phyloP scores from a whole-genome alignment of 1,140 invertebrate species.

The Drosophila elegans region DNA sequence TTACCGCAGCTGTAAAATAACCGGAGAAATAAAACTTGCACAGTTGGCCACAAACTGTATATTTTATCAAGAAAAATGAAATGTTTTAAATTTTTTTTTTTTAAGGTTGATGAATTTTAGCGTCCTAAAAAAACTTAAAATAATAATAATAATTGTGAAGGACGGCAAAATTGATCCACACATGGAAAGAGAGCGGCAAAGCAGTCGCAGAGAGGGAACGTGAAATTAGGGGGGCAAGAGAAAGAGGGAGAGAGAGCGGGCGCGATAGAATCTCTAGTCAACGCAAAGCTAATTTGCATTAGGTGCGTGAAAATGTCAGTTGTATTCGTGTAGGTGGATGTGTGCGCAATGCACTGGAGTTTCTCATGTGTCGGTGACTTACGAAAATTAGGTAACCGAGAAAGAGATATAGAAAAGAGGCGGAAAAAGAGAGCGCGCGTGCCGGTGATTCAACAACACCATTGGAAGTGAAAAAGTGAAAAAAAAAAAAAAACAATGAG shows the following conservation, averaged over 20 bases:
- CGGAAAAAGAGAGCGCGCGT: background rate
- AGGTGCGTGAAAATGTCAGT: conserved; percentile 1
- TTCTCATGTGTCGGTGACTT: conserved; percentile 21
- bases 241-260: conserved; percentile 26
- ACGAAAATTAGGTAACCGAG: conserved; percentile 57
- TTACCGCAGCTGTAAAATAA: conserved; percentile 9
- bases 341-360: conserved; percentile 34
- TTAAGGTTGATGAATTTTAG: no score
- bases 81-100: no score
- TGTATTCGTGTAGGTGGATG: background rate
- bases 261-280: conserved; percentile 56
- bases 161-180: conserved; percentile 66
- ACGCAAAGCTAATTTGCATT: conserved; percentile 41
- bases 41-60: background rate
- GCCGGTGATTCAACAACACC: conserved; percentile 36
- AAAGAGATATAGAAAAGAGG: conserved; percentile 11
- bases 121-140: no score
- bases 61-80: background rate
- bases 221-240: conserved; percentile 7
- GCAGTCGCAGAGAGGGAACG: background rate
- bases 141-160: conserved; percentile 8
- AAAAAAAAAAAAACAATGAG: background rate
- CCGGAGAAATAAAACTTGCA: conserved; percentile 73
- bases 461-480: background rate
- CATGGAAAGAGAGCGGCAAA: conserved; percentile 17